These are phyloP conservation scores for Varanus salvator DNA, from an alignment of 2,113 vertebrate genomes.

Conservation along the genomic window DNA sequence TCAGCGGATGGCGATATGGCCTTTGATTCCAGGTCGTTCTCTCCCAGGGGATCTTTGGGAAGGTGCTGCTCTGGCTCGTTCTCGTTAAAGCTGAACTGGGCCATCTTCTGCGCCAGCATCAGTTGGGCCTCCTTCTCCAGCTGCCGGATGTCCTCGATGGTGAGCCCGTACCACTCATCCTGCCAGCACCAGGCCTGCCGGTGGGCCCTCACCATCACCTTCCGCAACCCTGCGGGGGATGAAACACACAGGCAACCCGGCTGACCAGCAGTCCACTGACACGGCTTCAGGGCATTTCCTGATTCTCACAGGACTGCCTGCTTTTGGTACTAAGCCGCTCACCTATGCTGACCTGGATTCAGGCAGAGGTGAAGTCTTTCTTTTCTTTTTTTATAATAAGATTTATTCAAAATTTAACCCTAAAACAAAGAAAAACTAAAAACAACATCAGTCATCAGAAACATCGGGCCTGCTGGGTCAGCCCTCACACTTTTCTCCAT, in stretches of 20 bases:
- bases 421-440: no score
- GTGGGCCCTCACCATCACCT: constrained; percentile 96
- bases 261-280: rapidly evolving
- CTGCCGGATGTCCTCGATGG: constrained; percentile 95
- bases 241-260: background rate
- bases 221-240: constrained; percentile 84
- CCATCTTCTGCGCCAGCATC: constrained; percentile 94
- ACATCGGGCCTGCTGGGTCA: no score
- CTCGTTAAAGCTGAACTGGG: constrained; percentile 85
- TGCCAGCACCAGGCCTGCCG: constrained; percentile 99
- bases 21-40: constrained; percentile 67
- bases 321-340: no score
- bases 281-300: no score
- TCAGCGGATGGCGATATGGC: constrained; percentile 73
- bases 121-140: constrained; percentile 96
- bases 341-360: background rate
- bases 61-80: constrained; percentile 75
- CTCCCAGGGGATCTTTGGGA: constrained; percentile 62
- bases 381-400: no score
- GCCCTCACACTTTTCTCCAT: no score
- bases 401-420: no score
- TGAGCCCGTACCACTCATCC: constrained; percentile 97
- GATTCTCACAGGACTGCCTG: no score
- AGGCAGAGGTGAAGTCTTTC: background rate
- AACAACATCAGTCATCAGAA: no score